A percentile compares a stretch with the other conserved stretches of the same genome.
Evolutionary conservation across 2,797 vertebrate genomes (phyloP).

Genomic region (Artibeus lituratus): DNA sequence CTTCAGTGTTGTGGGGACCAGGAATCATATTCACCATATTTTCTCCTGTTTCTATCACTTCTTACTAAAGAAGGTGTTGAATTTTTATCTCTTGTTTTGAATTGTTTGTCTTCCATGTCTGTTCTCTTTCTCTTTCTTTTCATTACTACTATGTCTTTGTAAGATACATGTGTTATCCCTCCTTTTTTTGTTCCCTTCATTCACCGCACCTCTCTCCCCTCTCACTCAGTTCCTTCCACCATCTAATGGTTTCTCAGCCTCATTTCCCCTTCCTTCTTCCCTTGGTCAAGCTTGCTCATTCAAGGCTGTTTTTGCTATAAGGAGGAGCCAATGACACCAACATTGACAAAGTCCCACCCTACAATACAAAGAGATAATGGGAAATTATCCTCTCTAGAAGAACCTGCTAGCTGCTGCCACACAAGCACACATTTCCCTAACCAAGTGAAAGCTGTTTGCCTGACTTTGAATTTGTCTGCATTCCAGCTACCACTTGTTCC

Average conservation of each 20-base stretch:
- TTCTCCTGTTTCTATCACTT: neutral
- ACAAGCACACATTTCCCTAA: neutral
- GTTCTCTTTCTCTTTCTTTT: neutral
- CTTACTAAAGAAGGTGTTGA: neutral
- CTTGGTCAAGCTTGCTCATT: neutral
- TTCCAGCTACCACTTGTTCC: conserved; percentile 24
- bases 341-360: neutral
- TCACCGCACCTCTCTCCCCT: neutral
- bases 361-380: neutral
- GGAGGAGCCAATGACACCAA: neutral
- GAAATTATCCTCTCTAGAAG: neutral
- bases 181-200: neutral
- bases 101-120: neutral
- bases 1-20: neutral
- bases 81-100: neutral
- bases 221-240: neutral
- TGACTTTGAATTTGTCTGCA: neutral
- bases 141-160: neutral
- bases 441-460: neutral
- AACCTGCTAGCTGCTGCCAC: neutral
- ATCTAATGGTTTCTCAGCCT: neutral
- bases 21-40: neutral
- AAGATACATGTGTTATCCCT: neutral
- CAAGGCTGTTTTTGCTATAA: neutral
- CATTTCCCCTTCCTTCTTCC: neutral